Conservation (phyloP, 37 sponge, comb jelly and placozoan species). For the Diacarnus erythraeanus region DNA sequence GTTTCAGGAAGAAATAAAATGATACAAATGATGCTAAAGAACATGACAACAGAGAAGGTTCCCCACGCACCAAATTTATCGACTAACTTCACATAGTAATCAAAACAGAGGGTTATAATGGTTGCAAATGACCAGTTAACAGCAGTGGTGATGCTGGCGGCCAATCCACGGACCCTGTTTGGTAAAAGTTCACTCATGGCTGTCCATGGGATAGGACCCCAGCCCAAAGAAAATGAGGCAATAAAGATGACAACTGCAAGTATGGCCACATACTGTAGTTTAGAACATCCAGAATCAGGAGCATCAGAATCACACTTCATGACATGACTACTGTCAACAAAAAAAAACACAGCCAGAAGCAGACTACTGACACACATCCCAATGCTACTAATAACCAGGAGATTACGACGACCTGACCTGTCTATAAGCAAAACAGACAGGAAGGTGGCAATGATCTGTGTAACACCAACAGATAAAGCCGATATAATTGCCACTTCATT, state of each 20-base stretch:
- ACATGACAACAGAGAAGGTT: constrained; percentile 56
- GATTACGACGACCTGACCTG: constrained; percentile 52
- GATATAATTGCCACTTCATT: constrained; percentile 17
- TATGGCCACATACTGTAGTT: constrained; percentile 28
- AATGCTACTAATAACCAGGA: constrained; percentile 45
- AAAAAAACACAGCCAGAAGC: constrained; percentile 43
- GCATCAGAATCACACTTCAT: background rate
- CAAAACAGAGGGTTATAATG: constrained; percentile 52
- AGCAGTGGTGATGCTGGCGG: constrained; percentile 56
- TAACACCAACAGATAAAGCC: constrained; percentile 43
- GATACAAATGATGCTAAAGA: constrained; percentile 63
- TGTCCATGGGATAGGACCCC: constrained; percentile 86
- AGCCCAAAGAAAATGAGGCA: constrained; percentile 71
- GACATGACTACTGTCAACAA: background rate
- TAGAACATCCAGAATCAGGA: background rate
- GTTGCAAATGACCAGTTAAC: constrained; percentile 69
- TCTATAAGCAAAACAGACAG: constrained; percentile 69
- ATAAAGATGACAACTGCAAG: constrained; percentile 57
- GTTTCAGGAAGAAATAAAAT: constrained; percentile 85
- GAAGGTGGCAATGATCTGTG: constrained; percentile 46
- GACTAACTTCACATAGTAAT: constrained; percentile 8
- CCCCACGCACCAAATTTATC: constrained; percentile 51
- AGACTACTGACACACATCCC: constrained; percentile 52
- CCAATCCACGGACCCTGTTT: constrained; percentile 51
- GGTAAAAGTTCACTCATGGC: constrained; percentile 84